These are phyloP conservation scores for Incurvaria masculella DNA, from an alignment of 2,888 invertebrate genomes.

Conservation along the genomic window DNA sequence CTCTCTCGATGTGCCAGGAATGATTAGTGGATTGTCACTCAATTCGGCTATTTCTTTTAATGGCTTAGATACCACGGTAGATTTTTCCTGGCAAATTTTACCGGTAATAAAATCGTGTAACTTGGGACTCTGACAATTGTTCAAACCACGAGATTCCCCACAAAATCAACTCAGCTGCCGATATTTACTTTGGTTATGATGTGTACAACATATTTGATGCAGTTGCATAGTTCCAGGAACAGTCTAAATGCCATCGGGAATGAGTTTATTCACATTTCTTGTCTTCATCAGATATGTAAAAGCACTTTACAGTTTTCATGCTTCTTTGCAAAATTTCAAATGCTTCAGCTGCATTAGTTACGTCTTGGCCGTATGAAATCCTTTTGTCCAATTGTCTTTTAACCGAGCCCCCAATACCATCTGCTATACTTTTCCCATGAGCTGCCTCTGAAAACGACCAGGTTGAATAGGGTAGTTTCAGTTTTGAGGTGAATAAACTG, in stretches of 20 bases:
- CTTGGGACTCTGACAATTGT: too few species aligned
- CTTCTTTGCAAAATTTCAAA: slow-evolving; percentile 1
- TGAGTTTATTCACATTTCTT: slow-evolving; percentile 1
- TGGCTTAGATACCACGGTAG: too few species aligned
- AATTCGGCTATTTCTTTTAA: too few species aligned
- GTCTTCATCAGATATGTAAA: slow-evolving; percentile 5
- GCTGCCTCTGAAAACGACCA: slow-evolving; percentile 18
- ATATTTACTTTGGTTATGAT: slow-evolving; percentile 3
- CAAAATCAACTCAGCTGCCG: slow-evolving; percentile 9
- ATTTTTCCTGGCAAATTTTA: too few species aligned
- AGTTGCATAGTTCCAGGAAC: slow-evolving; percentile 8
- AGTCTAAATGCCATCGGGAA: slow-evolving; percentile 6
- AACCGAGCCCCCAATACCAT: too few species aligned
- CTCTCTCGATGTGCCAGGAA: too few species aligned
- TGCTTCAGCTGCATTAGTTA: too few species aligned
- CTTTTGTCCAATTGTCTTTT: too few species aligned
- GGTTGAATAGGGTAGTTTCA: slow-evolving; percentile 13
- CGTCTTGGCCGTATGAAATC: too few species aligned
- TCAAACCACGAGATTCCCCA: slow-evolving; percentile 2
- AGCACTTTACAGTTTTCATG: slow-evolving; percentile 9
- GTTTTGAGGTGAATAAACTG: slow-evolving; percentile 1
- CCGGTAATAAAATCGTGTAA: too few species aligned
- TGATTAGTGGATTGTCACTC: too few species aligned
- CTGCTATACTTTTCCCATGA: too few species aligned
- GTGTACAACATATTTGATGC: slow-evolving; percentile 7